These are phyloP conservation scores for Dorcus parallelipipedus DNA, from an alignment of 2,888 invertebrate species.

Conservation along the genomic window DNA sequence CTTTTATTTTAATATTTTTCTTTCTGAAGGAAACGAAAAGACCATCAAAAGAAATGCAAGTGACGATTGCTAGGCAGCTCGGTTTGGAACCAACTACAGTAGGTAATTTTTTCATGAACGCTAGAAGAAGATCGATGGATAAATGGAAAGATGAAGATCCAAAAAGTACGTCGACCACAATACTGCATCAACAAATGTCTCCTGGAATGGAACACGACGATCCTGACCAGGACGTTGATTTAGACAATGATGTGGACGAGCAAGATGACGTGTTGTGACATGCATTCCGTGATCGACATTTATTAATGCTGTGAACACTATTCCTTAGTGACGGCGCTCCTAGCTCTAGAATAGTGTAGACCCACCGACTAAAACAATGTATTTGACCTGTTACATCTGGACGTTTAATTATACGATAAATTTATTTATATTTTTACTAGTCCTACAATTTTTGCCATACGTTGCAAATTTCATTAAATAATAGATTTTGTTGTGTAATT, in stretches of 20 bases:
- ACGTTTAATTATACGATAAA: background rate
- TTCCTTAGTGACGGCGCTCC: slow-evolving; percentile 35
- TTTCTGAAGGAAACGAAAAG: slow-evolving; percentile 91
- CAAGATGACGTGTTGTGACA: slow-evolving; percentile 56
- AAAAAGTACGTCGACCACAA: slow-evolving; percentile 50
- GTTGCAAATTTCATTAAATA: slow-evolving; percentile 7
- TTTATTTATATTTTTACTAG: slow-evolving; percentile 14
- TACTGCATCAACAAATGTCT: slow-evolving; percentile 48
- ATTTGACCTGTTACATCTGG: slow-evolving; percentile 25
- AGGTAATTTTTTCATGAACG: slow-evolving; percentile 99
- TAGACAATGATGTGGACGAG: slow-evolving; percentile 56
- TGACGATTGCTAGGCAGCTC: slow-evolving; percentile 95
- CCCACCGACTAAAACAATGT: slow-evolving; percentile 28
- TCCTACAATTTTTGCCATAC: slow-evolving; percentile 5
- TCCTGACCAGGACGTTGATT: slow-evolving; percentile 47
- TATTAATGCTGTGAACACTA: slow-evolving; percentile 50
- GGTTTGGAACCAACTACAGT: slow-evolving; percentile 97
- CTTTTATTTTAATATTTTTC: background rate
- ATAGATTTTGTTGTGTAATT: too few species aligned
- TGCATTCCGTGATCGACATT: slow-evolving; percentile 50
- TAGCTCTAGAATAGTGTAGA: slow-evolving; percentile 38
- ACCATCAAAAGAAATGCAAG: slow-evolving; percentile 99
- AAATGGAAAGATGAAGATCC: slow-evolving; percentile 97
- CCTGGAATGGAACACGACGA: slow-evolving; percentile 49
- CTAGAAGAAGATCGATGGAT: slow-evolving; percentile 95